phyloP scores from a whole-genome alignment of 2,888 invertebrate species.

The Trimorus sp. region DNA sequence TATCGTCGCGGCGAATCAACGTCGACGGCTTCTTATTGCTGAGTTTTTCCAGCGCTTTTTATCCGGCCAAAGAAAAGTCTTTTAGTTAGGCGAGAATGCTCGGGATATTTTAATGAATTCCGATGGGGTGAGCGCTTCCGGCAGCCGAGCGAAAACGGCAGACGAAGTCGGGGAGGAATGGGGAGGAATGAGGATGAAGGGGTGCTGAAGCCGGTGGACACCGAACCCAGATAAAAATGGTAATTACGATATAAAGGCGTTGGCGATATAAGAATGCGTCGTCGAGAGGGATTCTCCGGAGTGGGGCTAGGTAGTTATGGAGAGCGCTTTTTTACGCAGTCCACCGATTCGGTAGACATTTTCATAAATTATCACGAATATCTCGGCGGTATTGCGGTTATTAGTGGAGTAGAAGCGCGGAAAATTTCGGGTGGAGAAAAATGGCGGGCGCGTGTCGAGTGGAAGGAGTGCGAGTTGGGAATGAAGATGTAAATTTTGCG shows the following conservation, averaged over 20 bases:
- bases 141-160: constrained; percentile 13
- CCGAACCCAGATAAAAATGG: constrained; percentile 77
- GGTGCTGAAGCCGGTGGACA: constrained; percentile 52
- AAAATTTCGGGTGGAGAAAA: constrained; percentile 4
- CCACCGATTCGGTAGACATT: constrained; percentile 33
- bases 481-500: too few species aligned
- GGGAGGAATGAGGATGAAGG: too few species aligned
- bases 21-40: constrained; percentile 43
- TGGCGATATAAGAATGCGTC: constrained; percentile 73
- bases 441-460: constrained; percentile 29
- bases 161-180: constrained; percentile 32
- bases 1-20: constrained; percentile 42
- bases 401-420: constrained; percentile 20
- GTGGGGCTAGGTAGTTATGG: constrained; percentile 59
- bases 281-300: constrained; percentile 44
- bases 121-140: constrained; percentile 71
- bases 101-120: constrained; percentile 79
- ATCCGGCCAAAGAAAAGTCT: constrained; percentile 65
- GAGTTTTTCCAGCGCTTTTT: constrained; percentile 37
- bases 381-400: constrained; percentile 53
- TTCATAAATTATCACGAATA: constrained; percentile 61
- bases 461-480: too few species aligned
- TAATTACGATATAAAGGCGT: constrained; percentile 79
- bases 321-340: constrained; percentile 55
- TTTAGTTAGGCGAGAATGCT: constrained; percentile 75